Evolutionary conservation across 2,797 vertebrate genomes (phyloP).

Genomic region (Acridotheres tristis): DNA sequence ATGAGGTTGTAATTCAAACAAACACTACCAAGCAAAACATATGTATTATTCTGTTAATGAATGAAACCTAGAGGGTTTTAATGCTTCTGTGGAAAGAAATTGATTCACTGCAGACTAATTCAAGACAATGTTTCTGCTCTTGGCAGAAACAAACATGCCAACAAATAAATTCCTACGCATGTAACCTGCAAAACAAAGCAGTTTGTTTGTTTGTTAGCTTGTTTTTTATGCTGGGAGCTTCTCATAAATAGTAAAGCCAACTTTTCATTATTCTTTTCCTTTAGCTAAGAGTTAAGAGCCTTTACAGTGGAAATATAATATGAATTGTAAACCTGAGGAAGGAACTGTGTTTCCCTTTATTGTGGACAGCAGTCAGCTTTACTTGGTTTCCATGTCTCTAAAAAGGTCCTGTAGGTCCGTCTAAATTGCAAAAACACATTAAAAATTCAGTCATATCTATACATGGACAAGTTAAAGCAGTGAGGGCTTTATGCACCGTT

Average conservation of each 20-base stretch:
- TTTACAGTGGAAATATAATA: slow-evolving; percentile 45
- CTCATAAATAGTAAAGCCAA: neutral
- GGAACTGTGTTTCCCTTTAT: neutral
- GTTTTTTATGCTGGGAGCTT: slow-evolving; percentile 6
- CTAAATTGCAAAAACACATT: neutral
- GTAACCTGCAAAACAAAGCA: slow-evolving; percentile 41
- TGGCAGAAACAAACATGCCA: slow-evolving; percentile 55
- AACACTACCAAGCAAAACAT: slow-evolving; percentile 21
- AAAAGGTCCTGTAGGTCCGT: neutral
- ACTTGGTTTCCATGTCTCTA: neutral
- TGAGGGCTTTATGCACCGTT: neutral
- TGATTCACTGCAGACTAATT: slow-evolving; percentile 67
- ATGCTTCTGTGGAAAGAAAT: slow-evolving; percentile 49
- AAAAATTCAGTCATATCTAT: neutral
- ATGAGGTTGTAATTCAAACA: slow-evolving; percentile 58
- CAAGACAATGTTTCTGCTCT: slow-evolving; percentile 56
- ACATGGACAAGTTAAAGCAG: neutral
- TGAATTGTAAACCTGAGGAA: neutral
- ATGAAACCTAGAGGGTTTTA: slow-evolving; percentile 59
- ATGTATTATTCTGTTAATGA: slow-evolving; percentile 55
- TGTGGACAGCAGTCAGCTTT: neutral
- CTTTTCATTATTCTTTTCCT: neutral
- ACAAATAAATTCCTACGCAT: slow-evolving; percentile 56
- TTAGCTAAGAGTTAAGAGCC: neutral
- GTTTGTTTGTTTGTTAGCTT: neutral